Percentiles rank a stretch among this genome's conserved stretches.
These are phyloP conservation scores for Zaprionus kolodkinae DNA, from an alignment of 1,140 invertebrate species.

Conservation along the genomic window DNA sequence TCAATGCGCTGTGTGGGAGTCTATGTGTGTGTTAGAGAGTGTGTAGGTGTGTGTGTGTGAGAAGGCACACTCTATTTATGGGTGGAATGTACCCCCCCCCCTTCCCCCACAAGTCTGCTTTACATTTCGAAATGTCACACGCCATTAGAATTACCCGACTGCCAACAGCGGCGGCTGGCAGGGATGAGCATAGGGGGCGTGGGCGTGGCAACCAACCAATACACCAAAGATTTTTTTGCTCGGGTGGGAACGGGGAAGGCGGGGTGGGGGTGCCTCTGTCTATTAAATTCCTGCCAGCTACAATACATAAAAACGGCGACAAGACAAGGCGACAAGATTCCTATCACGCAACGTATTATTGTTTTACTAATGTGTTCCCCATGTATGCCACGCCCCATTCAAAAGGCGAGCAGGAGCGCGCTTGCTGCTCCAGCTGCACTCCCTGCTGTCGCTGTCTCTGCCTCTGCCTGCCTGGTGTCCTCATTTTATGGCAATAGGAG, in stretches of 20 bases:
- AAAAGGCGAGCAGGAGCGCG: too few species aligned
- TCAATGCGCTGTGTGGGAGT: not conserved
- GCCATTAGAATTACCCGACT: slow-evolving; percentile 30
- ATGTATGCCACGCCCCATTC: not conserved
- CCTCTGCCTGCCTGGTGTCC: not conserved
- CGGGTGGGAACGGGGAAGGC: too few species aligned
- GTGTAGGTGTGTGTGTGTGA: not conserved
- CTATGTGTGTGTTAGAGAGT: not conserved
- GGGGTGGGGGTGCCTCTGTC: not conserved
- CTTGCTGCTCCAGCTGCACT: not conserved
- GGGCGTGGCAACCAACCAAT: not conserved
- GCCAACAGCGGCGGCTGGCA: slow-evolving; percentile 8
- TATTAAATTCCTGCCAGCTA: slow-evolving; percentile 48
- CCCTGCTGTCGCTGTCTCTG: not conserved
- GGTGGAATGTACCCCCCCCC: not conserved
- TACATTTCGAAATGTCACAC: slow-evolving; percentile 41
- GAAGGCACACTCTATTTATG: slow-evolving; percentile 6
- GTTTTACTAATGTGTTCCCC: slow-evolving; percentile 43
- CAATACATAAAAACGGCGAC: slow-evolving; percentile 18
- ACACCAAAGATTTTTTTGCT: not conserved
- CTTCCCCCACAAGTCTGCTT: slow-evolving; percentile 12
- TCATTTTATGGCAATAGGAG: not conserved
- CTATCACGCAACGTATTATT: slow-evolving; percentile 46
- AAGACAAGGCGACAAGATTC: slow-evolving; percentile 48
- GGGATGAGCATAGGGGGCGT: not conserved